Conservation (phyloP, 1,140 invertebrate species). For the Pteromalus puparum region DNA sequence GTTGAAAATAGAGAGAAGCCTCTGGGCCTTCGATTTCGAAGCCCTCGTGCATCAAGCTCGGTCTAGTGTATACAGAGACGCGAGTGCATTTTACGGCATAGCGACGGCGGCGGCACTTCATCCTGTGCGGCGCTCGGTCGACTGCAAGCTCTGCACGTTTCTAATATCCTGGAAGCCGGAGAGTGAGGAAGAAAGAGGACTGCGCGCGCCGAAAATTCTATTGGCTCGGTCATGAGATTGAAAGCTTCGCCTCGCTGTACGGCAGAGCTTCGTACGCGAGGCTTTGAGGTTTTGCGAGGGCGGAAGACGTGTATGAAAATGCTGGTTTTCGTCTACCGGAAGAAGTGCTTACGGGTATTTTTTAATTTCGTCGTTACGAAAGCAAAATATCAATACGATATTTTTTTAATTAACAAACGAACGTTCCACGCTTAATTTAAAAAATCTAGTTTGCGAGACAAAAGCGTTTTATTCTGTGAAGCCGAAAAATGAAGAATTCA, state of each 20-base stretch:
- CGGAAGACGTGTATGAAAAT: not conserved
- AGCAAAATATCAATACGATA: too few species aligned
- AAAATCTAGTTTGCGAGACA: too few species aligned
- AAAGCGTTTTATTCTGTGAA: too few species aligned
- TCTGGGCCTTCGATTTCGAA: not conserved
- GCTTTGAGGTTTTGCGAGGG: not conserved
- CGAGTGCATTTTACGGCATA: not conserved
- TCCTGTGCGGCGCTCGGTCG: constrained; percentile 35
- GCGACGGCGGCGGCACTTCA: not conserved
- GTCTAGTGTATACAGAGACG: not conserved
- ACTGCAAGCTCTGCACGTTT: constrained; percentile 64
- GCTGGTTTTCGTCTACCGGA: not conserved
- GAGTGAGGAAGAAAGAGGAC: constrained; percentile 44
- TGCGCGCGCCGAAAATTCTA: constrained; percentile 54
- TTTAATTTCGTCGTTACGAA: not conserved
- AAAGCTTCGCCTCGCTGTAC: not conserved
- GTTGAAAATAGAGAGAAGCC: not conserved
- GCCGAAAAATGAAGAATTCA: too few species aligned
- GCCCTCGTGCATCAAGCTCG: not conserved
- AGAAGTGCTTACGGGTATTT: not conserved
- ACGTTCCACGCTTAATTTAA: too few species aligned
- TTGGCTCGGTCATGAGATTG: constrained; percentile 23
- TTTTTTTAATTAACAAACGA: too few species aligned
- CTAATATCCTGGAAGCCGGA: constrained; percentile 62
- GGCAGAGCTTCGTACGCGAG: not conserved